Conservation (phyloP, 2,888 invertebrate species). For the Melinaea marsaeus region DNA sequence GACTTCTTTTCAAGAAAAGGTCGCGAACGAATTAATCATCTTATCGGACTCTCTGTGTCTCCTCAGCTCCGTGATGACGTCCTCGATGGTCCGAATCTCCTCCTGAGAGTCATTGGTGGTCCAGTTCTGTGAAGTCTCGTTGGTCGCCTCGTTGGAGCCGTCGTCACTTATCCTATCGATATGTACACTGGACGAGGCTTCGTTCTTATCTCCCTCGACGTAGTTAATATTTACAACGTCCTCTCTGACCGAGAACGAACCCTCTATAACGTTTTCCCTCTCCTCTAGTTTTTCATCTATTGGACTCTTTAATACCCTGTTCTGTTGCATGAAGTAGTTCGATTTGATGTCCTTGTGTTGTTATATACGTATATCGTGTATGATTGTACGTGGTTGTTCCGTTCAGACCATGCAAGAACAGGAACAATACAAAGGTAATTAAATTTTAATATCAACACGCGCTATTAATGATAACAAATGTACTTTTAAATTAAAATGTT, state of each 20-base stretch:
- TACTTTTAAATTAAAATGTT: not conserved
- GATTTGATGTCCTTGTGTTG: conserved; percentile 57
- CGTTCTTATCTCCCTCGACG: conserved; percentile 61
- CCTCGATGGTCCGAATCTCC: conserved; percentile 57
- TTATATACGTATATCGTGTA: too few relatives aligned
- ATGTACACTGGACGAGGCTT: conserved; percentile 57
- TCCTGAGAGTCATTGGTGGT: conserved; percentile 46
- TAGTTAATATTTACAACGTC: conserved; percentile 64
- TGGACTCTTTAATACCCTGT: conserved; percentile 63
- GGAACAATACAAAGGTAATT: conserved; percentile 80
- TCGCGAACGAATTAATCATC: conserved; percentile 38
- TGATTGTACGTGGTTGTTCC: too few relatives aligned
- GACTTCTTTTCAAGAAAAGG: too few relatives aligned
- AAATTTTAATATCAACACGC: not conserved
- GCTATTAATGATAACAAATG: not conserved
- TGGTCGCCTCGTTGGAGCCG: conserved; percentile 42
- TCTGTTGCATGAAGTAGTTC: conserved; percentile 64
- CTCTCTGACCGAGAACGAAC: conserved; percentile 55
- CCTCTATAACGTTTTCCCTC: conserved; percentile 51
- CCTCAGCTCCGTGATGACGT: conserved; percentile 58
- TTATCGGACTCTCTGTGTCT: conserved; percentile 52
- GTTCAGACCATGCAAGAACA: conserved; percentile 85
- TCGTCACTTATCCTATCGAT: conserved; percentile 55
- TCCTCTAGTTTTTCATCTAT: conserved; percentile 43
- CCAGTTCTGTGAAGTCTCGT: conserved; percentile 48